Conservation (phyloP, 2,113 vertebrate species). For the Uria lomvia region DNA sequence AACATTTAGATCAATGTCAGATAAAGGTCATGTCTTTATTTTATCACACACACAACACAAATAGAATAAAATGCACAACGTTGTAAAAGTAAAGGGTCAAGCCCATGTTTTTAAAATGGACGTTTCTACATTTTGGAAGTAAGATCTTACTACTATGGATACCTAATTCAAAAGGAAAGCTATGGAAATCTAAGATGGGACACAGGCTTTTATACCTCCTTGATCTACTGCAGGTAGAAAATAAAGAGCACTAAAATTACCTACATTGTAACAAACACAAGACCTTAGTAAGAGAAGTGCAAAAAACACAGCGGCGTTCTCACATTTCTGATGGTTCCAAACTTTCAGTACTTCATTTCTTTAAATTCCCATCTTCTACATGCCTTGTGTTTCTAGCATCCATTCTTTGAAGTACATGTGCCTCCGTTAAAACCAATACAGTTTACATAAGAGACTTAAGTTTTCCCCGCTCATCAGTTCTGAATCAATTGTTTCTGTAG, state of each 20-base stretch:
- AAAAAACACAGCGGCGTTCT: neutral
- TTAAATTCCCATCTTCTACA: neutral
- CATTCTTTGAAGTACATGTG: neutral
- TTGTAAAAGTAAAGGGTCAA: neutral
- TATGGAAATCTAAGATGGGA: neutral
- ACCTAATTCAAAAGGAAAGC: neutral
- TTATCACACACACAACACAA: neutral
- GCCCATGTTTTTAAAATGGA: neutral
- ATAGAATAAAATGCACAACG: neutral
- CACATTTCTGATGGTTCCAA: neutral
- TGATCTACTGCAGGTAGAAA: neutral
- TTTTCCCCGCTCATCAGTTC: neutral
- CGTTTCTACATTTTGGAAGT: neutral
- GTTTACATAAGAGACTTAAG: neutral
- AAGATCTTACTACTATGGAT: neutral
- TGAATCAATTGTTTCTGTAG: neutral
- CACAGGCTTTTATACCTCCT: neutral
- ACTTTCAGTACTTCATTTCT: neutral
- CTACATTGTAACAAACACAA: neutral
- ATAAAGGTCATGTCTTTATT: neutral
- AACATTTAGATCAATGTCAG: neutral
- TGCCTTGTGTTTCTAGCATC: neutral
- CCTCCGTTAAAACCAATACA: neutral
- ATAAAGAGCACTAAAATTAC: neutral
- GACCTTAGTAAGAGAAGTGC: neutral